These are phyloP conservation scores for Hypercompe scribonia DNA, from an alignment of 2,888 invertebrate genomes.

Conservation along the genomic window DNA sequence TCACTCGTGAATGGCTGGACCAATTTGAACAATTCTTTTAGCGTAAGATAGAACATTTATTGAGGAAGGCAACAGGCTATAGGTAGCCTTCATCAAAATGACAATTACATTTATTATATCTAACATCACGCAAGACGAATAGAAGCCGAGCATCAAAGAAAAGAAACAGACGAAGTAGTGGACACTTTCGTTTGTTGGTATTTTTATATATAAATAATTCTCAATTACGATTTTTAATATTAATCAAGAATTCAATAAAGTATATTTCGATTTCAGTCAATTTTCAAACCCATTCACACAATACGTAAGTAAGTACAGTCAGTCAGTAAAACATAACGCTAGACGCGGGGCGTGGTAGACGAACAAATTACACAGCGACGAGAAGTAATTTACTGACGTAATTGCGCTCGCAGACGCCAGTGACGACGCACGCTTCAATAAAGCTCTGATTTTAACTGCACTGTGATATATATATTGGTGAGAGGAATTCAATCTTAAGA, in stretches of 20 bases:
- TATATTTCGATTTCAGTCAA: conserved; percentile 1
- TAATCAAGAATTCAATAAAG: background rate
- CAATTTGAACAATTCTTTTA: too few species aligned
- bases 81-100: too few species aligned
- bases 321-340: conserved; percentile 46
- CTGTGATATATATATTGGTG: conserved; percentile 15
- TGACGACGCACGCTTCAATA: conserved; percentile 29
- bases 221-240: background rate
- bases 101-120: too few species aligned
- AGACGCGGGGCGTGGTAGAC: conserved; percentile 59
- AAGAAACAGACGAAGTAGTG: too few species aligned
- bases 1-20: too few species aligned
- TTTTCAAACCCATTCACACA: conserved; percentile 7
- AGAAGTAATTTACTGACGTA: conserved; percentile 72
- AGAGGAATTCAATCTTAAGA: conserved; percentile 13
- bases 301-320: conserved; percentile 18
- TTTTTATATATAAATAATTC: background rate
- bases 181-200: too few species aligned
- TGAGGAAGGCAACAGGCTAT: too few species aligned
- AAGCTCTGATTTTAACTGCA: conserved; percentile 30
- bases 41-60: too few species aligned
- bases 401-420: conserved; percentile 65
- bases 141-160: too few species aligned
- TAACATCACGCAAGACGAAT: too few species aligned
- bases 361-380: conserved; percentile 69